phyloP scores from a whole-genome alignment of 2,113 vertebrate species.

The Clarias macrocephalus region DNA sequence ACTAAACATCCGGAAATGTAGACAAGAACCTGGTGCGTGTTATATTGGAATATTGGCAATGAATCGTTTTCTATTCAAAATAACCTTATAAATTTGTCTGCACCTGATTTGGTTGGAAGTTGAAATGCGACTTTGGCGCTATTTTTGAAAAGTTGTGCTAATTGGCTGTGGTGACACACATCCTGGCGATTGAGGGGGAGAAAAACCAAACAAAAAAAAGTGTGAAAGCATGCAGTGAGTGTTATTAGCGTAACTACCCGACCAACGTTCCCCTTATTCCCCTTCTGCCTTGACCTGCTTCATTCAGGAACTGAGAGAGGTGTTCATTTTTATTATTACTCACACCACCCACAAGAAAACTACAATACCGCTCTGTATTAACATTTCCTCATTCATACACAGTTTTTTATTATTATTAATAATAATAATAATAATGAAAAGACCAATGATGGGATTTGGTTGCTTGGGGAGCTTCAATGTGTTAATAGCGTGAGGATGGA shows the following conservation, averaged over 20 bases:
- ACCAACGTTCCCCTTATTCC: background rate
- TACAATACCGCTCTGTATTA: background rate
- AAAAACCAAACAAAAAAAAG: background rate
- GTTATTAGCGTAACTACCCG: background rate
- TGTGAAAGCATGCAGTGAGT: background rate
- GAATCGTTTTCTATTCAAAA: background rate
- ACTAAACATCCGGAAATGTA: background rate
- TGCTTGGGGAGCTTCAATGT: background rate
- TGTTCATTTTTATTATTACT: conserved; percentile 16
- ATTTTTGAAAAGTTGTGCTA: background rate
- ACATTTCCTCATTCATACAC: background rate
- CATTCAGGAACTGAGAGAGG: background rate
- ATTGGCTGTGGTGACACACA: background rate
- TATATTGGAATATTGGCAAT: background rate
- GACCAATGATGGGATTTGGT: background rate
- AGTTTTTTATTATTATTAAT: background rate
- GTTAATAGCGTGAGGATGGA: background rate
- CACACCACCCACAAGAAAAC: background rate
- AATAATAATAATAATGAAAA: background rate
- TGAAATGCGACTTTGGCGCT: background rate
- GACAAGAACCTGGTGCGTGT: background rate
- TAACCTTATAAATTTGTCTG: background rate
- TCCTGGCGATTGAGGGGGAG: background rate
- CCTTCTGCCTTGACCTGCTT: background rate
- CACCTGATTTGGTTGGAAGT: background rate